Evolutionary conservation across 2,888 invertebrate genomes (phyloP).

Genomic region (Harpalus rufipes): DNA sequence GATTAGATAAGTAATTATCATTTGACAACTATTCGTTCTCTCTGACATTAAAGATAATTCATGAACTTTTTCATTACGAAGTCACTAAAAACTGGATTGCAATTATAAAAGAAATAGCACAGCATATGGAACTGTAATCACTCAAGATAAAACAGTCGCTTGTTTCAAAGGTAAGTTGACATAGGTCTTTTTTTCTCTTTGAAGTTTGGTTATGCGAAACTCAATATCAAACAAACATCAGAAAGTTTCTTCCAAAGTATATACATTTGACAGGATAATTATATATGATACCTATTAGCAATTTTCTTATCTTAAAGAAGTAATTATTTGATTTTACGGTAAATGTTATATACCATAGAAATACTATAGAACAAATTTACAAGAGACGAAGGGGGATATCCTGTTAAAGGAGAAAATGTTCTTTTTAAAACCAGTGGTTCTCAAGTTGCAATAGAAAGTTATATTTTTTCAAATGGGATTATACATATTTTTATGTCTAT

Average conservation of each 20-base stretch:
- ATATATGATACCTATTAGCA: too few relatives aligned
- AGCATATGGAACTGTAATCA: slow-evolving; percentile 31
- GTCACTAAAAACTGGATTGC: not conserved
- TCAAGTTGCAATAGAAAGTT: too few relatives aligned
- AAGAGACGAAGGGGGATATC: too few relatives aligned
- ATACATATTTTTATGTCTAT: too few relatives aligned
- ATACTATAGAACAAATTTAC: too few relatives aligned
- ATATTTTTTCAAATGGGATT: too few relatives aligned
- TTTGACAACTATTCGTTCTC: slow-evolving; percentile 13
- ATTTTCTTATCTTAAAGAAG: too few relatives aligned
- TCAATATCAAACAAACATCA: slow-evolving; percentile 4
- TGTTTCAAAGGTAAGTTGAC: slow-evolving; percentile 33
- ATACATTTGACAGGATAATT: not conserved
- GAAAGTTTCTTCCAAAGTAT: not conserved
- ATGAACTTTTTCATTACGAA: not conserved
- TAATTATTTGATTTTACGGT: too few relatives aligned
- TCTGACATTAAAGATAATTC: slow-evolving; percentile 22
- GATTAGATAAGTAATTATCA: slow-evolving; percentile 6
- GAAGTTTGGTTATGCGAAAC: slow-evolving; percentile 1
- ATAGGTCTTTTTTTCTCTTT: slow-evolving; percentile 23
- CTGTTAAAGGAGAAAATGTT: too few relatives aligned
- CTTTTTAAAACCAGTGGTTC: too few relatives aligned
- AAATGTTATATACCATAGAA: too few relatives aligned
- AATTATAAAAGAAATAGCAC: slow-evolving; percentile 8
- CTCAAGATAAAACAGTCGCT: slow-evolving; percentile 20